phyloP scores from a whole-genome alignment of 2,888 invertebrate species.

The Harpagoxenus sublaevis region DNA sequence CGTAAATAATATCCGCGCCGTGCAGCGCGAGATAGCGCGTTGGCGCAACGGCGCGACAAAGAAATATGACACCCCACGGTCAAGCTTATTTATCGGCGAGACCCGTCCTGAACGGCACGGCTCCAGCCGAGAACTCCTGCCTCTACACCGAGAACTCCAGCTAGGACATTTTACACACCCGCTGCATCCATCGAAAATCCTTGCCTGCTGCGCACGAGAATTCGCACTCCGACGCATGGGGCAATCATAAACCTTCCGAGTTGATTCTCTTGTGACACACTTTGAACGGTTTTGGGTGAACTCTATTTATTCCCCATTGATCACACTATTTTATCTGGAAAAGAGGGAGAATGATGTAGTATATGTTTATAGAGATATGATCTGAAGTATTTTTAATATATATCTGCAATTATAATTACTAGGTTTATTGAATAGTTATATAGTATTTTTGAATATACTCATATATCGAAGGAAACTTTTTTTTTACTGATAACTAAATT shows the following conservation, averaged over 20 bases:
- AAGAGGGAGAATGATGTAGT: neutral
- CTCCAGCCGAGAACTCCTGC: constrained; percentile 40
- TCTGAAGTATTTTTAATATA: neutral
- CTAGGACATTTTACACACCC: constrained; percentile 62
- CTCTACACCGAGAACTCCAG: constrained; percentile 26
- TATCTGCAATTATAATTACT: neutral
- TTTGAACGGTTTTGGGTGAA: constrained; percentile 34
- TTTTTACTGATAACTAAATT: neutral
- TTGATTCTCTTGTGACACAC: constrained; percentile 63
- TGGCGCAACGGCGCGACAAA: constrained; percentile 72
- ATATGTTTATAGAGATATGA: neutral
- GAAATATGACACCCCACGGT: constrained; percentile 78
- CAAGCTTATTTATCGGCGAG: constrained; percentile 80
- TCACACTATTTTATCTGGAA: constrained; percentile 14
- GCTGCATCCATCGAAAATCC: constrained; percentile 34
- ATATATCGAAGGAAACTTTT: neutral
- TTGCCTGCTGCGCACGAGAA: neutral
- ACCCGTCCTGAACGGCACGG: constrained; percentile 47
- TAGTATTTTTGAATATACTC: neutral
- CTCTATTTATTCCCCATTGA: constrained; percentile 20
- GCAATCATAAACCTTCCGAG: constrained; percentile 68
- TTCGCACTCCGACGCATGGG: constrained; percentile 35
- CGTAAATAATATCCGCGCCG: constrained; percentile 64
- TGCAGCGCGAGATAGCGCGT: constrained; percentile 58
- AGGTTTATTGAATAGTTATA: neutral